phyloP scores from a whole-genome alignment of 2,888 invertebrate genomes.

The Ophioninae sp. region DNA sequence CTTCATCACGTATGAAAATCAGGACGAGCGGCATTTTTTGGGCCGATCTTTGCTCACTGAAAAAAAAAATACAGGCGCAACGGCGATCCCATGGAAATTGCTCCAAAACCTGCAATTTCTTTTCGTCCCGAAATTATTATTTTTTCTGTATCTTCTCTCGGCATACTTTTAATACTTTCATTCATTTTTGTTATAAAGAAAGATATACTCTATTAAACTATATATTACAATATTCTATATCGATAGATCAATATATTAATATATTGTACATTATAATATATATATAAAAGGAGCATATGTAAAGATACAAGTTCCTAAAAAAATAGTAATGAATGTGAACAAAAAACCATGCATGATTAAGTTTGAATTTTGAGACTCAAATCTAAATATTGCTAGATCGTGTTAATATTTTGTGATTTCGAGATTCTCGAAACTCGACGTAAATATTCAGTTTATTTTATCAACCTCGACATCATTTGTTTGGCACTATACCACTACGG shows the following conservation, averaged over 20 bases:
- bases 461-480: too few relatives aligned
- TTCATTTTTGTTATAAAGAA: background rate
- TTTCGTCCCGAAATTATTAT: slow-evolving; percentile 25
- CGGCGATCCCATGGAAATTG: slow-evolving; percentile 47
- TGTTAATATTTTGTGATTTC: too few relatives aligned
- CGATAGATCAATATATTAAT: too few relatives aligned
- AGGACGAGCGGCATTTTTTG: slow-evolving; percentile 10
- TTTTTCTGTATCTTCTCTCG: slow-evolving; percentile 35
- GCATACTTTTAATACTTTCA: slow-evolving; percentile 44
- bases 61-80: background rate
- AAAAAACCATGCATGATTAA: background rate
- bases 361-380: too few relatives aligned
- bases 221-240: too few relatives aligned
- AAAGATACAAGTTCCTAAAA: background rate
- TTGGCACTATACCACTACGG: too few relatives aligned
- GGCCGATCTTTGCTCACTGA: slow-evolving; percentile 26
- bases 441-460: too few relatives aligned
- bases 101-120: slow-evolving; percentile 49
- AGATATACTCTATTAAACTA: too few relatives aligned
- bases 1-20: slow-evolving; percentile 31
- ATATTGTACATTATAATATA: too few relatives aligned
- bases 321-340: background rate
- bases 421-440: too few relatives aligned
- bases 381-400: too few relatives aligned
- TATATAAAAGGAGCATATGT: too few relatives aligned